Evolutionary conservation across 2,797 vertebrate genomes (phyloP).

Genomic region (Lepus oiostolus): DNA sequence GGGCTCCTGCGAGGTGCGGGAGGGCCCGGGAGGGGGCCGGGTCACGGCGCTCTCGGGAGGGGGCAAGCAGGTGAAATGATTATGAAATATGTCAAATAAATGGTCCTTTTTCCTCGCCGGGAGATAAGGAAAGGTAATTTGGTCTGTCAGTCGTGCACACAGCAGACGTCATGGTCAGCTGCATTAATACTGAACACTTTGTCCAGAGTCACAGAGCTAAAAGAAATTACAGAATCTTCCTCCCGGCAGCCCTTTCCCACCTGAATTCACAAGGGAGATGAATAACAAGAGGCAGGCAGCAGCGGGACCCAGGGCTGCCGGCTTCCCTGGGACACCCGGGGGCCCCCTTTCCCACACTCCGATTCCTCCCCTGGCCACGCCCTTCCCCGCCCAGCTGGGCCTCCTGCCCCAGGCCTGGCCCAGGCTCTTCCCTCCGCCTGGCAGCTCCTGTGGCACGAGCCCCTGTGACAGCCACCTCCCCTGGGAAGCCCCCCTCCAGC

Average conservation of each 20-base stretch:
- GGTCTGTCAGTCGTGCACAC: constrained; percentile 78
- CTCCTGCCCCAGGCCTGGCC: background rate
- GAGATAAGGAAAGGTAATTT: constrained; percentile 86
- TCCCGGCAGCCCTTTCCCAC: constrained; percentile 62
- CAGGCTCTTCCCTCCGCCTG: background rate
- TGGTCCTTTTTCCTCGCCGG: constrained; percentile 78
- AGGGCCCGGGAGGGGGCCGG: constrained; percentile 12
- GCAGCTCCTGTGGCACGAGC: background rate
- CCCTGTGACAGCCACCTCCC: background rate
- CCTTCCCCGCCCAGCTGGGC: background rate
- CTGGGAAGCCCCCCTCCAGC: background rate
- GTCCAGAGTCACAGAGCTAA: constrained; percentile 80
- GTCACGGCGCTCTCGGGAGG: constrained; percentile 61
- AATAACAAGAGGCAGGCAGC: constrained; percentile 23
- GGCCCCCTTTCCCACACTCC: background rate
- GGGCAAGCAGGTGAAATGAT: constrained; percentile 84
- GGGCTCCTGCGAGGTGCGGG: background rate
- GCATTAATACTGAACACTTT: constrained; percentile 84
- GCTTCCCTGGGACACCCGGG: background rate
- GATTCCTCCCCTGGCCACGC: background rate
- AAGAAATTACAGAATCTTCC: constrained; percentile 80
- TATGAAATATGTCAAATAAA: constrained; percentile 84
- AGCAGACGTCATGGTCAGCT: constrained; percentile 84
- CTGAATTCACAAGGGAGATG: constrained; percentile 75
- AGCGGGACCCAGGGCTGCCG: background rate